These are phyloP conservation scores for Craterocephalus amniculus DNA, from an alignment of 2,797 vertebrate genomes.

Conservation along the genomic window DNA sequence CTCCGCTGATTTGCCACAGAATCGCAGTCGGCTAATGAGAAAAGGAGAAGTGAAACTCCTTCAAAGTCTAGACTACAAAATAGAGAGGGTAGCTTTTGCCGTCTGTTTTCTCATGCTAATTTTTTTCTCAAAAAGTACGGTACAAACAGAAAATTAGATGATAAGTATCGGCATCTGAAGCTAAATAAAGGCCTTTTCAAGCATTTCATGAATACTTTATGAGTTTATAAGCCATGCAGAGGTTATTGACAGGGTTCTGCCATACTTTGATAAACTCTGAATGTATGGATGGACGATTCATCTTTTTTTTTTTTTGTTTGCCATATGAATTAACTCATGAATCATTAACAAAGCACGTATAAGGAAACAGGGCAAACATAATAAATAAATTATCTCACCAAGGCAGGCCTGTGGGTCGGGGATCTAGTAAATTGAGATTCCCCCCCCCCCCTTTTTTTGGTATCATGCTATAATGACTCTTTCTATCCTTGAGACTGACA, in stretches of 20 bases:
- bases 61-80: conserved; percentile 35
- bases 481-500: conserved; percentile 40
- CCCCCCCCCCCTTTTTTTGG: neutral
- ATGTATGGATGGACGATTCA: conserved; percentile 36
- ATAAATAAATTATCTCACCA: conserved; percentile 62
- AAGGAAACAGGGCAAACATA: conserved; percentile 43
- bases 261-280: conserved; percentile 47
- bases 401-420: conserved; percentile 29
- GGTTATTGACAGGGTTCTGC: conserved; percentile 33
- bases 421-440: conserved; percentile 23
- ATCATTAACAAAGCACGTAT: conserved; percentile 67
- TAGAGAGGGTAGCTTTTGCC: conserved; percentile 12
- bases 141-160: conserved; percentile 21
- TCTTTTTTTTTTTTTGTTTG: conserved; percentile 60
- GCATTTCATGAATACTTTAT: conserved; percentile 57
- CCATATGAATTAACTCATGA: conserved; percentile 72
- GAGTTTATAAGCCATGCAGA: conserved; percentile 36
- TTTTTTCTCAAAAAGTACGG: conserved; percentile 21
- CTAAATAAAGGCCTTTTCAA: conserved; percentile 27
- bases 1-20: conserved; percentile 52
- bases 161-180: conserved; percentile 17
- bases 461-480: conserved; percentile 15
- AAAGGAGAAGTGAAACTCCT: conserved; percentile 45
- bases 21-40: conserved; percentile 60
- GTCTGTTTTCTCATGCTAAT: conserved; percentile 20